phyloP scores from a whole-genome alignment of 2,888 invertebrate species.

The Pachymerium ferrugineum region DNA sequence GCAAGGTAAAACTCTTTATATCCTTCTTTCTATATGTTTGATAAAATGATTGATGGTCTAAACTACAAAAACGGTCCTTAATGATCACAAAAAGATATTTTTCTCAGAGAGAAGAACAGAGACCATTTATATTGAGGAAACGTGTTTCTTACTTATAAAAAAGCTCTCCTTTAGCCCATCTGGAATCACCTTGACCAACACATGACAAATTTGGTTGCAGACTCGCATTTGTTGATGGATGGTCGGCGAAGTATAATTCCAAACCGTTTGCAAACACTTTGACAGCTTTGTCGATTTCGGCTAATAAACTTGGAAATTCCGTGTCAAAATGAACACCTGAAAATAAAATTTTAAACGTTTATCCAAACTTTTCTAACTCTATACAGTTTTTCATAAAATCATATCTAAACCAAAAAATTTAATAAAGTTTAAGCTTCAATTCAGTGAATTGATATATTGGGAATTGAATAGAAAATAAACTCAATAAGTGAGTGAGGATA shows the following conservation, averaged over 20 bases:
- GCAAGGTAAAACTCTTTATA: too few species aligned
- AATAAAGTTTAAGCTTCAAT: too few species aligned
- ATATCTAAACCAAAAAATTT: too few species aligned
- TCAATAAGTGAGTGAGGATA: too few species aligned
- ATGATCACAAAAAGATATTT: too few species aligned
- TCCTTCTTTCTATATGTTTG: too few species aligned
- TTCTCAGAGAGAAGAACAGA: not conserved
- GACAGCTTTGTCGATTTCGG: constrained; percentile 81
- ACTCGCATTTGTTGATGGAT: constrained; percentile 61
- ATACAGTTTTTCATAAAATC: too few species aligned
- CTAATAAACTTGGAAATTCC: constrained; percentile 70
- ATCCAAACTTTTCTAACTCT: too few species aligned
- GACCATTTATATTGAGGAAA: not conserved
- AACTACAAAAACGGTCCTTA: too few species aligned
- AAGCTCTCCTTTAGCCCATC: constrained; percentile 81
- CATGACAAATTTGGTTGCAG: constrained; percentile 70
- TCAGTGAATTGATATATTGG: too few species aligned
- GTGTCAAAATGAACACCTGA: constrained; percentile 84
- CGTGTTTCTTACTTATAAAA: constrained; percentile 55
- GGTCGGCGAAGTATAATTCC: constrained; percentile 74
- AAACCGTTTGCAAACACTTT: constrained; percentile 88
- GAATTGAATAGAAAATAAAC: too few species aligned
- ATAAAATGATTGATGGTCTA: too few species aligned
- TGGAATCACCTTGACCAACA: constrained; percentile 67
- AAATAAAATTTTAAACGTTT: not conserved